Base-by-base conservation (phyloP, 2,113 vertebrate species). In the Phylloscopus trochilus region DNA sequence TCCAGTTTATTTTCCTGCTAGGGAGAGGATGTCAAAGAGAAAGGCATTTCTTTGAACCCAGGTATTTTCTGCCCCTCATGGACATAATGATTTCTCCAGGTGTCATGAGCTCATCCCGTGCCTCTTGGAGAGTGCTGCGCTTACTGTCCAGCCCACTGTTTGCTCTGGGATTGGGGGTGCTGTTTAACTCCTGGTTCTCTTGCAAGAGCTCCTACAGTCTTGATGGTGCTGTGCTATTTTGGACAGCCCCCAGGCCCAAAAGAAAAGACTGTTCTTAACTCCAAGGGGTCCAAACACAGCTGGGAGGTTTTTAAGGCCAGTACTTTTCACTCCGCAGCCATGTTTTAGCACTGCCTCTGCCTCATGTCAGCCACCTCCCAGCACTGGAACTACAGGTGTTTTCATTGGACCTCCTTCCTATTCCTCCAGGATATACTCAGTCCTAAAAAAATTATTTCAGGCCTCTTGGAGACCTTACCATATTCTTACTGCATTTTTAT, bases 321-420 rank as follows among this genome's bases (percentile, higher is more conserved):
- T 24, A 15, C 19, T 70, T 84, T 83, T 67, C 6, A 22, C 11
- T 15, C 31, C 39, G 41, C 12, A 56, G 17, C 4, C 11, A 7
- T 21, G 15, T 46, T 90, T 76, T 51, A 44, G 8, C 16, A n/a
- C 9, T 41, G 28, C 53, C 53, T 83, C 43, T 90, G n/a, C 55
- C 41, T 6, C 17, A 8, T 0, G 0, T 30, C 37, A 37, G 26
- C 39, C 33, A 52, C 21, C 23, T 39, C 5, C 18, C 39, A 73
- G 21, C 31, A 13, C 21, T 51, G 21, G 46, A 70, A 19, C 7
- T n/a, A 9, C 19, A 68, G 31, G 14, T 66, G 28, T 58, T 81
- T 92, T 35, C 52, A 67, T 1, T 60, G 19, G 10, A 62, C 3
- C 6, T 74, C 16, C 9, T 44, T 14, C 5, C 27, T 31, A 24